A percentile compares a stretch with the other conserved stretches of the same genome.
Evolutionary conservation across 2,888 invertebrate species (phyloP).

Genomic region (Coecobrya sp.): DNA sequence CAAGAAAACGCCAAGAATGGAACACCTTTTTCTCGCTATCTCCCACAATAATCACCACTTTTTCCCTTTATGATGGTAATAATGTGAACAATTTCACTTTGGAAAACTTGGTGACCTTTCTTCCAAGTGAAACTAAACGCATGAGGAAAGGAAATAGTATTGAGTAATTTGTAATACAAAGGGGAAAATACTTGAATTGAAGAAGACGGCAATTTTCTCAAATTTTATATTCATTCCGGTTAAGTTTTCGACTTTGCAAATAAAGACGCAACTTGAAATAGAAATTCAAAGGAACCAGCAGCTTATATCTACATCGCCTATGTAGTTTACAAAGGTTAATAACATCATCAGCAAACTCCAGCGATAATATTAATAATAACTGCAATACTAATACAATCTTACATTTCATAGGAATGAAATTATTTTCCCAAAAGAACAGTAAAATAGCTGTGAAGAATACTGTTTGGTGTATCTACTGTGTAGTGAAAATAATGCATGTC

Average conservation of each 20-base stretch:
- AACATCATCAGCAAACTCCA: conserved; percentile 1
- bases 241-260: neutral
- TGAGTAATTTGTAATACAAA: conserved; percentile 28
- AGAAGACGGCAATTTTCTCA: neutral
- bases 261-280: neutral
- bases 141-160: conserved; percentile 42
- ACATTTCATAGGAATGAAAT: conserved; percentile 18
- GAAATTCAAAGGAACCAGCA: neutral
- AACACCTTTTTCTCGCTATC: conserved; percentile 55
- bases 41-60: conserved; percentile 1
- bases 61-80: neutral
- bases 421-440: neutral
- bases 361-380: neutral
- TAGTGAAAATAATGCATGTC: conserved; percentile 37
- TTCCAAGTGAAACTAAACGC: neutral
- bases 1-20: neutral
- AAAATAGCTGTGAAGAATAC: neutral
- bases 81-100: conserved; percentile 5
- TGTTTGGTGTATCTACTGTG: too few relatives aligned
- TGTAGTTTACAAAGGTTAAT: conserved; percentile 11
- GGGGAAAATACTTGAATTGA: neutral
- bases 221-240: neutral
- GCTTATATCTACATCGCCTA: neutral
- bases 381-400: neutral
- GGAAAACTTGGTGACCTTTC: neutral